phyloP scores from a whole-genome alignment of 2,888 invertebrate genomes.

The Nyleta sp. region DNA sequence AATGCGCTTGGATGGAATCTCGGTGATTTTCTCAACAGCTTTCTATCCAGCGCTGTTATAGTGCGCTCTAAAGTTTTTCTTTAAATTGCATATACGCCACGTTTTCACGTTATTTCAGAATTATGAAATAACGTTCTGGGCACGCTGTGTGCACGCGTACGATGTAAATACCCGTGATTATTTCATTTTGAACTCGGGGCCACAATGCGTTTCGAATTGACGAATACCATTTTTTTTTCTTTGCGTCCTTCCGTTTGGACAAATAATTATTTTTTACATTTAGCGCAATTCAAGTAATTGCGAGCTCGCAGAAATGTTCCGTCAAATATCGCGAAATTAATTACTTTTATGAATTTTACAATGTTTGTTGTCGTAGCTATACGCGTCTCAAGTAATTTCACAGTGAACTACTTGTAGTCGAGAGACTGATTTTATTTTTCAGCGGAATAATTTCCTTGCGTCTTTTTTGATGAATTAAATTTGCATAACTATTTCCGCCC shows the following conservation, averaged over 20 bases:
- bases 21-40: slow-evolving; percentile 62
- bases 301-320: no score
- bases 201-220: no score
- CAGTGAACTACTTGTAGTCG: background rate
- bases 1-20: slow-evolving; percentile 57
- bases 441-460: slow-evolving; percentile 20
- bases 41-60: slow-evolving; percentile 41
- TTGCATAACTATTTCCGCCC: slow-evolving; percentile 19
- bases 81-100: slow-evolving; percentile 33
- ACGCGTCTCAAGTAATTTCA: background rate
- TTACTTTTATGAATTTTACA: no score
- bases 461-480: slow-evolving; percentile 28
- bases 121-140: slow-evolving; percentile 41
- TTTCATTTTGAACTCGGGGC: no score
- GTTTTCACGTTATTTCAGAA: slow-evolving; percentile 37
- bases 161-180: slow-evolving; percentile 31
- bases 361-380: no score
- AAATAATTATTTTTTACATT: no score
- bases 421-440: slow-evolving; percentile 24
- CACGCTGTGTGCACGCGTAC: slow-evolving; percentile 23
- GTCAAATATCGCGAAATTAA: no score
- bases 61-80: slow-evolving; percentile 44
- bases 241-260: no score
- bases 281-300: no score
- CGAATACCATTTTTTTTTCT: no score